Evolutionary conservation across 2,888 invertebrate genomes (phyloP), one percentile per base, ranked within the genome.

Genomic region (Platycnemis pennipes): DNA sequence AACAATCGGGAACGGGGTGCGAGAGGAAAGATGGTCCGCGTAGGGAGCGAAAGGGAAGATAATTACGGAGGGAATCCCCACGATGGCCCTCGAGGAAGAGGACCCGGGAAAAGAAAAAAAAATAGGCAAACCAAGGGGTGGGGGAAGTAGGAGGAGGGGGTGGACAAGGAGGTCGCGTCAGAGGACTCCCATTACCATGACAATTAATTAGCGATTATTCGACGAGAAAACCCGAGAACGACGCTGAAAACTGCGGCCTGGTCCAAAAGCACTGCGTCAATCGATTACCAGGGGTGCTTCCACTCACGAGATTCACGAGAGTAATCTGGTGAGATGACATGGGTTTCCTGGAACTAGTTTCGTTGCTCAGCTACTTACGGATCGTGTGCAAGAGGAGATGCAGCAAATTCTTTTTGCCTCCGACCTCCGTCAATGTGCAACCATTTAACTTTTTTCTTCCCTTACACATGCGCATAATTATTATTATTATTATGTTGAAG

Each of bases 131-230:
- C 26, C 2, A 53, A 19, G 1, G 63, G 26, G 63, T n/a, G n/a
- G 7, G 19, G 4, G 26, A 5, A 26, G 63, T 0, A 37, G 77
- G 3, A 37, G 69, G 11, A 4, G 77, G 37, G 77, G 37, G 31
- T n/a, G 37, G 77, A 2, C 13, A 8, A 77, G 2, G 63, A 77
- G 13, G 7, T 31, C n/a, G n/a, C n/a, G n/a, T n/a, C n/a, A n/a
- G 77, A 77, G 77, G 37, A 37, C 37, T 77, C 77, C 31, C 77
- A 77, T 77, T 77, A 77, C 77, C 77, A 77, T 77, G 13, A 37
- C 77, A 77, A 77, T 77, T 77, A 77, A 77, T 77, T 77, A 77
- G 77, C 77, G 37, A 37, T 77, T 77, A 37, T 13, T 37, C 31
- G 4, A 13, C 2, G 31, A 77, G 77, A 37, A 77, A 77, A 37